These are phyloP conservation scores for Procavia capensis DNA, from an alignment of 2,113 vertebrate species.

Conservation along the genomic window DNA sequence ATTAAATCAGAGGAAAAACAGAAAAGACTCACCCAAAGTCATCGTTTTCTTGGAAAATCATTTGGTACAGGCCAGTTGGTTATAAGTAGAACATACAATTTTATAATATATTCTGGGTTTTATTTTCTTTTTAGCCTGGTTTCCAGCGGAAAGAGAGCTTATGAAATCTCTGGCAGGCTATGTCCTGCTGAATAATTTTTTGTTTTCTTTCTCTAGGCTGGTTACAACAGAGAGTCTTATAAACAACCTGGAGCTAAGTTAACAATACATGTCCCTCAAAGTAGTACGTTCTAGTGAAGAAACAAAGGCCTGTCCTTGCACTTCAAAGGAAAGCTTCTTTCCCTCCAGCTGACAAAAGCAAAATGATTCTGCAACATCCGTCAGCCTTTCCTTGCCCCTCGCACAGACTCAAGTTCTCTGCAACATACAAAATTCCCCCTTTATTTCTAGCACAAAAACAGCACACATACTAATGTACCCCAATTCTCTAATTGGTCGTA, in stretches of 20 bases:
- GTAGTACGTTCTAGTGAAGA: not conserved
- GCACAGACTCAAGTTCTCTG: not conserved
- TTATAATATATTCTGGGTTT: slow-evolving; percentile 74
- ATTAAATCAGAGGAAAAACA: not conserved
- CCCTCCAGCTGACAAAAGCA: not conserved
- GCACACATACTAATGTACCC: not conserved
- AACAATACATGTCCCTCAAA: not conserved
- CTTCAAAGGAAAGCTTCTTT: slow-evolving; percentile 9
- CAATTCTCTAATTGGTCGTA: slow-evolving; percentile 59
- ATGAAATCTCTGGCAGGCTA: slow-evolving; percentile 69
- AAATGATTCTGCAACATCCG: not conserved
- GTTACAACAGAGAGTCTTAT: slow-evolving; percentile 55
- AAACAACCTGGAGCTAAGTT: not conserved
- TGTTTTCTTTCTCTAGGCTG: slow-evolving; percentile 59
- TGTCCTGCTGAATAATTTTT: slow-evolving; percentile 60
- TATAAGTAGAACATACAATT: slow-evolving; percentile 77
- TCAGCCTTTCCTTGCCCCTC: not conserved
- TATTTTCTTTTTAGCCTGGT: slow-evolving; percentile 74
- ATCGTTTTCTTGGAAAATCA: slow-evolving; percentile 77
- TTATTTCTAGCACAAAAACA: not conserved
- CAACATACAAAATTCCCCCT: not conserved
- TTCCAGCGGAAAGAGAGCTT: slow-evolving; percentile 72
- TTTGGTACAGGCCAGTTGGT: slow-evolving; percentile 64
- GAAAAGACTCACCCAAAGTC: slow-evolving; percentile 43
- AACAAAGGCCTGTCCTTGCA: not conserved